phyloP scores from a whole-genome alignment of 2,113 vertebrate species.

The Athene cunicularia region DNA sequence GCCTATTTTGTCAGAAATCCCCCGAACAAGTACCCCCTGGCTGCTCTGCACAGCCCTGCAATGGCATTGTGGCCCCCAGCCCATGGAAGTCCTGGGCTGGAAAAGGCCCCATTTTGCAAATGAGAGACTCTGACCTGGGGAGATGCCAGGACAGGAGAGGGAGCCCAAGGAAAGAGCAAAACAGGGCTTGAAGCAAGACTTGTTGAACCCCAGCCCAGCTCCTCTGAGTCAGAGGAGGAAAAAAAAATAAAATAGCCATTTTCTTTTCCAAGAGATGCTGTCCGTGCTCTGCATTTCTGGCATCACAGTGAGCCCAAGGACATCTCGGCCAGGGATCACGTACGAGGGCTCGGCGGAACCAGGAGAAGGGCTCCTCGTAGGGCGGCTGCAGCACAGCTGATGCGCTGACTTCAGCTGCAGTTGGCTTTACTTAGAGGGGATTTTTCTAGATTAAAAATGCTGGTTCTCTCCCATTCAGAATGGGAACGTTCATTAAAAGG shows the following conservation, averaged over 20 bases:
- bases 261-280: not conserved
- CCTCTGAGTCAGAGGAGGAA: not conserved
- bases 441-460: not conserved
- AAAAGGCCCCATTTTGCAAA: not conserved
- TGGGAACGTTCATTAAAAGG: not conserved
- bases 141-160: not conserved
- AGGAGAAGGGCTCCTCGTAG: not conserved
- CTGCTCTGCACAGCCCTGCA: not conserved
- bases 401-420: not conserved
- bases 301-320: accelerated
- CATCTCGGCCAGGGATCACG: not conserved
- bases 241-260: too few species aligned
- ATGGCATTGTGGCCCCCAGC: accelerated
- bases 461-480: not conserved
- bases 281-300: not conserved
- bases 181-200: not conserved
- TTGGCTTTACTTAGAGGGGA: not conserved
- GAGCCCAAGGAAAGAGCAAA: not conserved
- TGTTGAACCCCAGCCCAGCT: not conserved
- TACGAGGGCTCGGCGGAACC: not conserved
- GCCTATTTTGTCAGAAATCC: too few species aligned
- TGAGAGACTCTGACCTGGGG: not conserved
- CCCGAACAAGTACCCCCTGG: not conserved
- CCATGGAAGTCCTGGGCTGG: not conserved
- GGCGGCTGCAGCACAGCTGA: not conserved